These are phyloP conservation scores for Hypolimnas misippus DNA, from an alignment of 2,888 invertebrate species.

Conservation along the genomic window DNA sequence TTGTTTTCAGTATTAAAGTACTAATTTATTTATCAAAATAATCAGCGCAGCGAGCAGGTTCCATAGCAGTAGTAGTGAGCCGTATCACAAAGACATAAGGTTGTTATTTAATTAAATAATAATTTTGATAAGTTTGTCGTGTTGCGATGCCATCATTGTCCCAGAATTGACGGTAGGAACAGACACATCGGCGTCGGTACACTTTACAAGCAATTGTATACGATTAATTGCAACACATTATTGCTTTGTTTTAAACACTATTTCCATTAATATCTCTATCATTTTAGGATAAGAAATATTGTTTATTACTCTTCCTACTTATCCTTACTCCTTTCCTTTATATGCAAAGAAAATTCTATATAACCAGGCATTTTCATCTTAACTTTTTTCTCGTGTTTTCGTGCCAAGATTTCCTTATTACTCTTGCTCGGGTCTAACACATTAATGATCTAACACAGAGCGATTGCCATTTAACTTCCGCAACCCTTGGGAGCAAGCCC, in stretches of 20 bases:
- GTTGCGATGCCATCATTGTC: conserved; percentile 55
- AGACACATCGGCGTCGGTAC: conserved; percentile 69
- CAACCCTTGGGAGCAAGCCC: not conserved
- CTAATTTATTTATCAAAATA: conserved; percentile 45
- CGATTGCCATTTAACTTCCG: too few relatives aligned
- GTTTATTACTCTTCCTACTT: too few relatives aligned
- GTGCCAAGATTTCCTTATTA: conserved; percentile 9
- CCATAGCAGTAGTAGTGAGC: conserved; percentile 28
- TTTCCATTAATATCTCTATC: not conserved
- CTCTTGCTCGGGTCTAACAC: not conserved
- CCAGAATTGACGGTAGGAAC: conserved; percentile 62
- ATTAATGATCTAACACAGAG: too few relatives aligned
- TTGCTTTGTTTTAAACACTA: conserved; percentile 11
- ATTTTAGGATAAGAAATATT: too few relatives aligned
- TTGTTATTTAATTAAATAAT: conserved; percentile 39
- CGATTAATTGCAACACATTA: conserved; percentile 30
- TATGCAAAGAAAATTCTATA: not conserved
- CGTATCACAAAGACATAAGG: conserved; percentile 40
- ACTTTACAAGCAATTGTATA: conserved; percentile 44
- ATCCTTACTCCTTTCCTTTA: too few relatives aligned
- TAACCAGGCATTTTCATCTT: not conserved
- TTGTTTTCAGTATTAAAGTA: conserved; percentile 44
- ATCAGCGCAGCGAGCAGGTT: conserved; percentile 37
- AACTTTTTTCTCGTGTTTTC: not conserved
- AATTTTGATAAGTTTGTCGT: conserved; percentile 27